Evolutionary conservation across 2,888 invertebrate species (phyloP), one percentile per base, ranked within the genome.

Genomic region (Melinaea marsaeus): DNA sequence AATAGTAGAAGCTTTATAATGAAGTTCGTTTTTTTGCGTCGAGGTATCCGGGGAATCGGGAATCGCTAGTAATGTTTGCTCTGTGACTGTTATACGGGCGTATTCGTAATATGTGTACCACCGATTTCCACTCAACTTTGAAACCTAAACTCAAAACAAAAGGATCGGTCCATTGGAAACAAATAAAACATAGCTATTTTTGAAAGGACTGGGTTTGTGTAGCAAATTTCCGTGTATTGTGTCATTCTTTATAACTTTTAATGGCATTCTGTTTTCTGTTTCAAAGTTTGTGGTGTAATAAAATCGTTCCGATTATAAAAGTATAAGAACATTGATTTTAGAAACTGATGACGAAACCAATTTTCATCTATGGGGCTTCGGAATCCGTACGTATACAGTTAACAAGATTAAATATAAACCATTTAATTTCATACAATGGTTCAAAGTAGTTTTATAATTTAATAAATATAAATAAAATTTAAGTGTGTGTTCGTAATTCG

Each of bases 121-220:
- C 59, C 62, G 55, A 57, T 60, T 32, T 51, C 51, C 51, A 57
- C 47, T 60, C 59, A 46, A 62, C 65, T 65, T 62, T 62, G 62
- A 65, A 58, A 62, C 62, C 54, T 60, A 62, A 62, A 63, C 60
- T 57, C 60, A 47, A 62, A 65, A 65, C 65, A 65, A 65, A 65
- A 65, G 60, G 57, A 65, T 60, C 62, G 60, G 57, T 48, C 37
- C 60, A 62, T 58, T 65, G 62, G 37, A 55, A 65, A 37, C 45
- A 51, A 42, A 60, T 42, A 64, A 60, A 60, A 42, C 42, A 42
- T 37, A 6, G 42, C 1, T 51, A 51, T 51, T 11, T 51, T n/a
- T 9, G 51, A 51, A 51, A 32, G 51, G 51, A 32, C 32, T 51
- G 51, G 51, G 22, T 51, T 32, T 51, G 32, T 42, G 32, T 51